Percentiles rank a stretch among this genome's conserved stretches.
These are phyloP conservation scores for Tachypleus tridentatus DNA, from an alignment of 1,140 invertebrate species.

Conservation along the genomic window DNA sequence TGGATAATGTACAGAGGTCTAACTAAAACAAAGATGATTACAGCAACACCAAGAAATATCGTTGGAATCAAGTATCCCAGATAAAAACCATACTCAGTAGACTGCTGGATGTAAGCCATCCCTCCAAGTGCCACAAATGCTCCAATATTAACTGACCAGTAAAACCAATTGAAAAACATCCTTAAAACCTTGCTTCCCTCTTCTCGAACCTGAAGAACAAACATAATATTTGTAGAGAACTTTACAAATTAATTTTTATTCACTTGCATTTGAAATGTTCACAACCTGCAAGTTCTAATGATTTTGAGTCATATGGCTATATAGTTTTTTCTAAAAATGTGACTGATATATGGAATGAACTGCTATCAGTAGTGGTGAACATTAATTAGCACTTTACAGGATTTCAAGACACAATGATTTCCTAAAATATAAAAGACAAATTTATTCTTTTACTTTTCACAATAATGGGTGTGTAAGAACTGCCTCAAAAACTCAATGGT, in stretches of 20 bases:
- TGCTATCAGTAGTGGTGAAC: too few relatives aligned
- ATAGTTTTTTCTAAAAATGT: too few relatives aligned
- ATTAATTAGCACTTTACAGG: too few relatives aligned
- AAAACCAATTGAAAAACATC: constrained; percentile 42
- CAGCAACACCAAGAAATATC: constrained; percentile 28
- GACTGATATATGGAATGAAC: too few relatives aligned
- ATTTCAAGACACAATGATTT: too few relatives aligned
- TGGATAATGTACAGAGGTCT: constrained; percentile 30
- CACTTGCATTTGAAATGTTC: too few relatives aligned
- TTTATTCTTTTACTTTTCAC: too few relatives aligned
- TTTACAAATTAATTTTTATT: neutral
- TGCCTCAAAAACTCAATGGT: too few relatives aligned
- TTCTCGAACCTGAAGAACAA: constrained; percentile 29
- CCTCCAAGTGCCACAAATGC: constrained; percentile 36
- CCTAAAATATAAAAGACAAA: too few relatives aligned
- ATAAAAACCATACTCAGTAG: constrained; percentile 33
- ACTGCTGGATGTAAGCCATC: constrained; percentile 39
- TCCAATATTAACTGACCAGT: constrained; percentile 43
- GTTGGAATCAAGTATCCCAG: constrained; percentile 35
- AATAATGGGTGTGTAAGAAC: too few relatives aligned
- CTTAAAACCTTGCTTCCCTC: constrained; percentile 33
- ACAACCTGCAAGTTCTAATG: too few relatives aligned
- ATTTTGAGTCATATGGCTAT: too few relatives aligned
- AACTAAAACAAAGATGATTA: constrained; percentile 28
- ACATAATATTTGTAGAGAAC: constrained; percentile 9